These are phyloP conservation scores for Boulengerochromis microlepis DNA, from an alignment of 2,113 vertebrate species.

Conservation along the genomic window DNA sequence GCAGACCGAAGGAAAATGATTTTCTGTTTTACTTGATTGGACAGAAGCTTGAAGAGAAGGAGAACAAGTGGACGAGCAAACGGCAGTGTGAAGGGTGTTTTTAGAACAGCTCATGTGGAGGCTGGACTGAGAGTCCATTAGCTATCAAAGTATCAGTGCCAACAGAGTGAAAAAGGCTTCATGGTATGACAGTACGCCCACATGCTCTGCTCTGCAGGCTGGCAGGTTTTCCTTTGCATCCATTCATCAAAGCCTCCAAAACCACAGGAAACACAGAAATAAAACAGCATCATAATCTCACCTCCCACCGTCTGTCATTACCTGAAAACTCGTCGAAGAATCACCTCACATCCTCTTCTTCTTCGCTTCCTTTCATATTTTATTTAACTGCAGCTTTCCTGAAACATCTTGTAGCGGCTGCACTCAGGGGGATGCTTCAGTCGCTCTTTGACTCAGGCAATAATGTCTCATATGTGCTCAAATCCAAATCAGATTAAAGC, in stretches of 20 bases:
- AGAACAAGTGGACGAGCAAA: background rate
- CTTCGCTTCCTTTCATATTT: background rate
- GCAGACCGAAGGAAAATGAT: background rate
- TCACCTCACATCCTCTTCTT: background rate
- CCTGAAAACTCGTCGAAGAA: background rate
- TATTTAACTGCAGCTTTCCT: background rate
- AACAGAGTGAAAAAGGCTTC: background rate
- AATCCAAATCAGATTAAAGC: background rate
- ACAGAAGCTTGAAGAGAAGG: background rate
- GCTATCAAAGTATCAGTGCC: background rate
- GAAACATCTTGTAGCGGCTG: background rate
- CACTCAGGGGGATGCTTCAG: background rate
- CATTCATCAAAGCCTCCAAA: background rate
- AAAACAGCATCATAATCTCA: background rate
- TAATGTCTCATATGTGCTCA: background rate
- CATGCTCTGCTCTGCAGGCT: background rate
- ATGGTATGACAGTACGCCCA: background rate
- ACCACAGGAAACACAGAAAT: background rate
- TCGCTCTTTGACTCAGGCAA: background rate
- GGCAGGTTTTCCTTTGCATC: constrained; percentile 2
- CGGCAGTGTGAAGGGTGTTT: background rate
- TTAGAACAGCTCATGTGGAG: background rate
- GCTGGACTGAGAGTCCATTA: constrained; percentile 19
- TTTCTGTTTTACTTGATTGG: background rate
- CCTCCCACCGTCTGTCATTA: background rate